These are phyloP conservation scores for Danio jaintianensis DNA, from an alignment of 2,797 vertebrate species.

Conservation along the genomic window DNA sequence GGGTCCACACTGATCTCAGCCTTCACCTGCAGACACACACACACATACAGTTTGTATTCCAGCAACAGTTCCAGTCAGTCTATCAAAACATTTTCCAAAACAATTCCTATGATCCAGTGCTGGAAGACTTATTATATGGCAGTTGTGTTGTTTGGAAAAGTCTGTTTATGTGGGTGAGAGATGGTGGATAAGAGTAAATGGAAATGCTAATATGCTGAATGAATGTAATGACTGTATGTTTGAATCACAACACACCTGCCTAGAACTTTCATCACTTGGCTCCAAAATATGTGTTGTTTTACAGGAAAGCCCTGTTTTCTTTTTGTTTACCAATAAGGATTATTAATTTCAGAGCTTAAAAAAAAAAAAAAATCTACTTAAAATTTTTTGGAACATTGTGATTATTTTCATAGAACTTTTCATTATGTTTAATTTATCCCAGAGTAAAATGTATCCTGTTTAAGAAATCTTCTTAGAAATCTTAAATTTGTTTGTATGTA, in stretches of 20 bases:
- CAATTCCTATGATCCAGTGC: not conserved
- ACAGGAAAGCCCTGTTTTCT: too few relatives aligned
- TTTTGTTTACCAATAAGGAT: too few relatives aligned
- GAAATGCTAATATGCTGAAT: constrained; percentile 2
- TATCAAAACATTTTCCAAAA: constrained; percentile 9
- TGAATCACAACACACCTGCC: not conserved
- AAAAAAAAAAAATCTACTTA: too few relatives aligned
- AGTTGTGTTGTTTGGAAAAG: constrained; percentile 9
- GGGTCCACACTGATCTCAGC: constrained; percentile 94
- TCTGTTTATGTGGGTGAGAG: constrained; percentile 30
- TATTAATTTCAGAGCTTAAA: too few relatives aligned
- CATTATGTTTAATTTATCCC: too few relatives aligned
- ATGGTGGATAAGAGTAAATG: constrained; percentile 19
- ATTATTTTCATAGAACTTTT: too few relatives aligned
- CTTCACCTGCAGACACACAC: constrained; percentile 84
- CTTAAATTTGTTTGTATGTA: too few relatives aligned
- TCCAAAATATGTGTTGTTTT: not conserved
- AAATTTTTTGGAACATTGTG: too few relatives aligned
- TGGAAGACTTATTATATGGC: not conserved
- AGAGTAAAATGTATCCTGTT: too few relatives aligned
- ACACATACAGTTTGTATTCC: constrained; percentile 46
- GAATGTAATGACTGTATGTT: not conserved
- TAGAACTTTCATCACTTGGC: not conserved
- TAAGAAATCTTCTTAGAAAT: too few relatives aligned
- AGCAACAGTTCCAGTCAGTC: not conserved